Evolutionary conservation across 2,888 invertebrate genomes (phyloP), one percentile per base, ranked within the genome.

Genomic region (Cantharis flavilabris): DNA sequence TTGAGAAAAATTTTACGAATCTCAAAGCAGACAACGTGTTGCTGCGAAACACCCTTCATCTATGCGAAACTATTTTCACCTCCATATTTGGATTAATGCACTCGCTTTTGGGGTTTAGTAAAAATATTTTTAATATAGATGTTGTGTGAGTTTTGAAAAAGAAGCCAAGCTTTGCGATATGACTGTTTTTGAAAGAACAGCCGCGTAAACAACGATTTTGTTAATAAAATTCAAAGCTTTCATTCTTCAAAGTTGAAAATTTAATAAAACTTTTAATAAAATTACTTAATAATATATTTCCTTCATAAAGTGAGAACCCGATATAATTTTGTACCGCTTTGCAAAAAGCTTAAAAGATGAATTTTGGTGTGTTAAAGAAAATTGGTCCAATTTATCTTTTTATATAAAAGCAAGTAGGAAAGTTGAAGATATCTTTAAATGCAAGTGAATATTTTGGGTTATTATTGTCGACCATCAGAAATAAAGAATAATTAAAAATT

Each of bases 261-360:
- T 73, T 73, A 65, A 67, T 73, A 67, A 73, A 73, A 73, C 69
- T 73, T 73, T 73, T 73, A 73, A 73, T 73, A 73, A 73, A 69
- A 73, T 73, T 73, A 73, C 69, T 69, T 73, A 73, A 67, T 73
- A 69, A 73, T 72, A 72, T 69, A 69, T 73, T 73, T 26, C 69
- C 72, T 73, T 73, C 67, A 73, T 62, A 73, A 73, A 73, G 72
- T 73, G 72, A 18, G 63, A 73, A 73, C 62, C 49, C 69, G 23
- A 65, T 69, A 73, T 69, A 69, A 69, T 73, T 62, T 73, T 69
- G 64, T 67, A 49, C 26, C 72, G 64, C 69, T 72, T 65, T 69
- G 72, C 67, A 62, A 33, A 26, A 49, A 69, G 62, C 69, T 33
- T 20, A 20, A n/a, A 23, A 67, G 63, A 63, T 16, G 49, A 33